Base-by-base conservation (phyloP, 1,140 invertebrate genomes). In the Pygmarrhopalites habei region DNA sequence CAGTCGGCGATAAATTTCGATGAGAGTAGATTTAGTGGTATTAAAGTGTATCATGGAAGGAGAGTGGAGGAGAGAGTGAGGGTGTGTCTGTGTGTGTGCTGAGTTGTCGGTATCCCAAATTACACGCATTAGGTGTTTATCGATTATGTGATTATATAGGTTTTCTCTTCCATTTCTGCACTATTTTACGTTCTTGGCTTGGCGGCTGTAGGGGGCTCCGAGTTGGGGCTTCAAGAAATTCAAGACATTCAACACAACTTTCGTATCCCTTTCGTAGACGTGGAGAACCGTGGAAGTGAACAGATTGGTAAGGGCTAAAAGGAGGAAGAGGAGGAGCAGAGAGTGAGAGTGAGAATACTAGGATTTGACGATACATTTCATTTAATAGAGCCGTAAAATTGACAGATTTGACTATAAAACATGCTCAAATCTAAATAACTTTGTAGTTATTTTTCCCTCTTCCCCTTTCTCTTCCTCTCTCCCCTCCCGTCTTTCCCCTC, bases 111-210 rank as follows among this genome's bases (percentile, higher is more conserved):
- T 12, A 7, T 15, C 23, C 46, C 14, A 23, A 49, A 49, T 49
- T 49, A 23, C 46, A 49, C 23, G 46, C 23, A 49, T 49, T 49
- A 49, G 7, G 14, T 23, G 7, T 21, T 23, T 58, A 43, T 41
- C 23, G 35, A 43, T 43, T 58, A 25, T 60, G 26, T 30, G 26
- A 7, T 43, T 53, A 28, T 55, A 29, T 29, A 62, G 60, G 30
- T 44, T 43, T 62, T 62, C n/a, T n/a, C 60, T 12, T 15, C 23
- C 4, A 10, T 62, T 10, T 25, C 15, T 0, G 60, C 60, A 41
- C 41, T 46, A 55, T 62, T 62, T 53, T 62, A 62, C 39, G 26
- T 21, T 14, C 49, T 55, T 25, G 60, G 60, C 32, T 28, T 62
- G 14, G 19, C 26, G 26, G 52, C 60, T 25, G 52, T 51, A 19